Conservation (phyloP, 37 sponge, comb jelly and placozoan genomes). For the Axinella damicornis region DNA sequence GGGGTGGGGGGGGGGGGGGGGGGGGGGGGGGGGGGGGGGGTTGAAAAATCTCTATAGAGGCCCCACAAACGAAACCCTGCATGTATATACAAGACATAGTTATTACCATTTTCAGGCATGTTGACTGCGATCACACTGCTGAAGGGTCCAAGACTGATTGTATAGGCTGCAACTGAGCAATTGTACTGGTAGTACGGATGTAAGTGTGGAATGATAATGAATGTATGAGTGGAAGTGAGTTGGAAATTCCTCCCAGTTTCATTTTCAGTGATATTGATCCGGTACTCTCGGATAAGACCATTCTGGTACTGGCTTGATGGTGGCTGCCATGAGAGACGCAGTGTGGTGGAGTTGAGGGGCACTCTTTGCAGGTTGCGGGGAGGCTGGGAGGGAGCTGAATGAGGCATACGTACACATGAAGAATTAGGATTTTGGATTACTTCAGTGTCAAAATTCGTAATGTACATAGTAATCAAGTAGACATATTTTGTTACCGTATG, state of each 20-base stretch:
- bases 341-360: background rate
- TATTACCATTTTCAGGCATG: constrained; percentile 33
- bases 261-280: constrained; percentile 23
- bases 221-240: background rate
- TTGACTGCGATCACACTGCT: background rate
- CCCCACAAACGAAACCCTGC: too few species aligned
- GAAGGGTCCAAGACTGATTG: constrained; percentile 30
- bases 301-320: constrained; percentile 6
- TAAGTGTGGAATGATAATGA: constrained; percentile 2
- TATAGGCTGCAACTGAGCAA: constrained; percentile 30
- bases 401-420: too few species aligned
- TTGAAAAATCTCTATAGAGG: too few species aligned
- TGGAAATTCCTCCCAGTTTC: constrained; percentile 4
- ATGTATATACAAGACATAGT: too few species aligned
- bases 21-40: background rate
- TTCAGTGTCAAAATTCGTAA: too few species aligned
- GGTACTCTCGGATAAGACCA: constrained; percentile 46
- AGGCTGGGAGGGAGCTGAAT: constrained; percentile 18
- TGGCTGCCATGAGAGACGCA: constrained; percentile 24
- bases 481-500: too few species aligned
- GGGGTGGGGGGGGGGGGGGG: too few species aligned
- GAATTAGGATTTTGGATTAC: too few species aligned
- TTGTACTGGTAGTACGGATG: constrained; percentile 36
- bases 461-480: too few species aligned
- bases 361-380: constrained; percentile 12